Percentiles rank a stretch among this genome's conserved stretches.
These are phyloP conservation scores for Catocala nupta DNA, from an alignment of 2,888 invertebrate species.

Conservation along the genomic window DNA sequence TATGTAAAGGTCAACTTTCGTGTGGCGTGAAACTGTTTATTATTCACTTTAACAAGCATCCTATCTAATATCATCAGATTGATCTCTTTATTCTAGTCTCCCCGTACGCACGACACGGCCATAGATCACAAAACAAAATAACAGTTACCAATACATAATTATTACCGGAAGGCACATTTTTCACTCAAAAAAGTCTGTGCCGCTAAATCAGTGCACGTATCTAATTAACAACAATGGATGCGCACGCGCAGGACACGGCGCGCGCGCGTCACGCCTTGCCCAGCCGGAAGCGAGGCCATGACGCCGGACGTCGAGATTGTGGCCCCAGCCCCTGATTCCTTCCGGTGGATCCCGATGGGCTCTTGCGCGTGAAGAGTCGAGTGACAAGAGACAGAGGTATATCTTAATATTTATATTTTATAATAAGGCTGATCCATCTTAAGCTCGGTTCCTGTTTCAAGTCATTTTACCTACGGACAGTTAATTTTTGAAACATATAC, in stretches of 20 bases:
- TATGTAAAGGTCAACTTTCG: too few relatives aligned
- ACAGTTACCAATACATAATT: conserved; percentile 28
- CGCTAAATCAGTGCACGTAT: conserved; percentile 49
- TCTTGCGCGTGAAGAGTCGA: conserved; percentile 41
- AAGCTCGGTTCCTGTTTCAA: too few relatives aligned
- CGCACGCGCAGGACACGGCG: conserved; percentile 79
- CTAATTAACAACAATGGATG: conserved; percentile 59
- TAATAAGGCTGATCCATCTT: too few relatives aligned
- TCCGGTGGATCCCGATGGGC: conserved; percentile 74
- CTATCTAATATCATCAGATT: too few relatives aligned
- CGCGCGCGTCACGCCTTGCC: conserved; percentile 66
- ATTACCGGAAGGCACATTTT: conserved; percentile 48
- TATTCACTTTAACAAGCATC: too few relatives aligned
- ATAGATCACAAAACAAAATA: conserved; percentile 6
- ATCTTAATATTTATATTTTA: not conserved
- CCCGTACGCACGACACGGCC: not conserved
- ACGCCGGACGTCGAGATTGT: conserved; percentile 84
- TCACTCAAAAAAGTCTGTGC: conserved; percentile 38
- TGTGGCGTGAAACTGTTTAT: too few relatives aligned
- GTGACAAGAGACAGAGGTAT: conserved; percentile 37
- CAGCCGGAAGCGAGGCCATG: conserved; percentile 77
- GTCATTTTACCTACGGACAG: too few relatives aligned
- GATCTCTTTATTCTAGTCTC: too few relatives aligned
- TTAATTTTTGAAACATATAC: too few relatives aligned
- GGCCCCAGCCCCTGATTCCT: conserved; percentile 84